These are phyloP conservation scores for Platycnemis pennipes DNA, from an alignment of 2,888 invertebrate species.

Conservation along the genomic window DNA sequence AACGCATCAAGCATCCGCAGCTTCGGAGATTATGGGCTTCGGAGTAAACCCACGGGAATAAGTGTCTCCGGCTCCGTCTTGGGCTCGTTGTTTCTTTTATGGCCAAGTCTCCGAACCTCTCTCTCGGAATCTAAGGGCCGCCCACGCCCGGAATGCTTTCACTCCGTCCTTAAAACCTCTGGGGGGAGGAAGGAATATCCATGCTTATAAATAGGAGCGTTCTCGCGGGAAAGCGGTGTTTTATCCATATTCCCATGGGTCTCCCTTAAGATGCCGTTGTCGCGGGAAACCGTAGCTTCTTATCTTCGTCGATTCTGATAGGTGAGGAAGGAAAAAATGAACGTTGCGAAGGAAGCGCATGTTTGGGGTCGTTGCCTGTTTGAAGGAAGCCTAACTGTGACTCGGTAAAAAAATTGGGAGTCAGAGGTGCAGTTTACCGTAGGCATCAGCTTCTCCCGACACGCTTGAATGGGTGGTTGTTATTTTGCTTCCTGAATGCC, in stretches of 20 bases:
- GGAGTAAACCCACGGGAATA: background rate
- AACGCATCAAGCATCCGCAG: background rate
- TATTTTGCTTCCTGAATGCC: background rate
- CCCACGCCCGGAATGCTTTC: constrained; percentile 23
- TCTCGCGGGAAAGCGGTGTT: background rate
- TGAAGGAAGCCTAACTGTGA: background rate
- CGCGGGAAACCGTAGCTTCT: constrained; percentile 14
- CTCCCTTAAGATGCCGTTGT: background rate
- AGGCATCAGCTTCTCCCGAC: background rate
- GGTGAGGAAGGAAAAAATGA: background rate
- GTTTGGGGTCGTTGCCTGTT: background rate
- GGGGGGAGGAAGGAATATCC: constrained; percentile 21
- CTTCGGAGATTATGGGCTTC: background rate
- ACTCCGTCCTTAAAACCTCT: constrained; percentile 43
- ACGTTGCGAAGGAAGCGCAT: background rate
- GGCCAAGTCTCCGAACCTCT: background rate
- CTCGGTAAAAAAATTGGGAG: background rate
- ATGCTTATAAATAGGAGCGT: constrained; percentile 24
- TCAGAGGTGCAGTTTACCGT: background rate
- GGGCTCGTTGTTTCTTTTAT: constrained; percentile 31
- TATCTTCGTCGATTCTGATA: constrained; percentile 42
- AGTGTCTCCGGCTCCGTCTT: background rate
- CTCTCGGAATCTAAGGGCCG: background rate
- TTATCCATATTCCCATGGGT: background rate
- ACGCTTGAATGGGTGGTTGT: background rate